Evolutionary conservation across 2,113 vertebrate genomes (phyloP), one percentile per base, ranked within the genome.

Genomic region (Odobenus rosmarus): DNA sequence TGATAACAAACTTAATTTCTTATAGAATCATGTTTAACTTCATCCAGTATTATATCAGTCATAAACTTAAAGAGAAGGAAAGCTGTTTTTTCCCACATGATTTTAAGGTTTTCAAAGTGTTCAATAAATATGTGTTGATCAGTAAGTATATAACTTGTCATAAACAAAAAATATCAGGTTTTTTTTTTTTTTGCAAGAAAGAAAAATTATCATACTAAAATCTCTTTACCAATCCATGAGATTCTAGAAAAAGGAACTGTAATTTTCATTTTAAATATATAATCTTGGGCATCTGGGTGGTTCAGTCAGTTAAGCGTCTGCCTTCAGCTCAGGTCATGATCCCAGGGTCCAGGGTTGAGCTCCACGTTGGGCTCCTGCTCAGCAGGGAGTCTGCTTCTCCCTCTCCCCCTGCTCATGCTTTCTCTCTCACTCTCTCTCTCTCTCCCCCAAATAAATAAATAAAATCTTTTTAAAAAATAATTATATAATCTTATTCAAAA

Each of bases 191-290:
- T 69, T 49, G 9, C n/a, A 71, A 81, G 33, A 77, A 61, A 64
- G 3, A 67, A 88, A 93, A 74, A 72, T 55, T 19, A 16, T 8
- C 13, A 14, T 26, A 36, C 51, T 51, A 74, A 97, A 90, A 24
- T 61, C 13, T 86, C 7, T 15, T 59, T 81, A 67, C 36, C 36
- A 67, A 53, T 8, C 8, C 3, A 15, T n/a, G 8, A 39, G 23
- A 81, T 80, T 39, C 13, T 33, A 31, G 62, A n/a, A 67, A 93
- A 80, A 86, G 4, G 8, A 80, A 51, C 5, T 39, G 33, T 87
- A 69, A 42, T 42, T 95, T 90, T 88, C 23, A 79, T 1, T 36
- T 95, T 84, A 93, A 95, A 88, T 79, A 46, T n/a, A 59, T 80
- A 33, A 33, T 39, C 46, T 55, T 88, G 62, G 28, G 15, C 62